Percentiles rank a stretch among this genome's conserved stretches.
Evolutionary conservation across 1,140 invertebrate genomes (phyloP).

Genomic region (Lithobius niger): DNA sequence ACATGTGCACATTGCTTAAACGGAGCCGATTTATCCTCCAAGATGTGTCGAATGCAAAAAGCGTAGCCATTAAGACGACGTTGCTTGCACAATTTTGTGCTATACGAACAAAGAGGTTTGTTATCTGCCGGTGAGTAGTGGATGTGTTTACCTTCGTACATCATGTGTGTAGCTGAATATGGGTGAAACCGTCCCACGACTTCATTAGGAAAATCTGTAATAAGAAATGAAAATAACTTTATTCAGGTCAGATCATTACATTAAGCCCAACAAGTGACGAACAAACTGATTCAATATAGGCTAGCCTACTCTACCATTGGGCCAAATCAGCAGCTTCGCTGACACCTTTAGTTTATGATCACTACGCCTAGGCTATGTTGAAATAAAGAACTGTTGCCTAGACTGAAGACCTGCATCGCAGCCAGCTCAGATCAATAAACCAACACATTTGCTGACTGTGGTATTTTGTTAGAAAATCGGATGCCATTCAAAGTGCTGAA

Average conservation of each 20-base stretch:
- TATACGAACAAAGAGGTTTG: slow-evolving; percentile 39
- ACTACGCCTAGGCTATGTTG: no score
- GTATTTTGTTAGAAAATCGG: no score
- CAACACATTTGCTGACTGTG: no score
- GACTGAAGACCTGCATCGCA: no score
- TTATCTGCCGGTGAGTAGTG: slow-evolving; percentile 37
- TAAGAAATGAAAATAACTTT: neutral
- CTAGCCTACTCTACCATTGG: no score
- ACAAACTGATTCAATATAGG: no score
- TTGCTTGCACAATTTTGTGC: slow-evolving; percentile 37
- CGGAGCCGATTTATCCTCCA: slow-evolving; percentile 33
- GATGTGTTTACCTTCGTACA: slow-evolving; percentile 41
- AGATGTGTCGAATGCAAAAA: slow-evolving; percentile 38
- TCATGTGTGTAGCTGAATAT: slow-evolving; percentile 20
- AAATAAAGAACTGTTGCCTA: no score
- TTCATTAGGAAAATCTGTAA: neutral
- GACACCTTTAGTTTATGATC: no score
- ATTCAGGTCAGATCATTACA: neutral
- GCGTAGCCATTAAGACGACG: slow-evolving; percentile 38
- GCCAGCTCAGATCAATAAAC: no score
- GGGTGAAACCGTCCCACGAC: neutral
- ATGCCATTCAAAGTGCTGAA: no score
- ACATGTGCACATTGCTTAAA: slow-evolving; percentile 34
- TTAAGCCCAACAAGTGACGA: neutral
- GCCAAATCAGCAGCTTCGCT: no score